A percentile compares a stretch with the other conserved stretches of the same genome.
phyloP scores from a whole-genome alignment of 1,140 invertebrate genomes.

The Zaprionus capensis region DNA sequence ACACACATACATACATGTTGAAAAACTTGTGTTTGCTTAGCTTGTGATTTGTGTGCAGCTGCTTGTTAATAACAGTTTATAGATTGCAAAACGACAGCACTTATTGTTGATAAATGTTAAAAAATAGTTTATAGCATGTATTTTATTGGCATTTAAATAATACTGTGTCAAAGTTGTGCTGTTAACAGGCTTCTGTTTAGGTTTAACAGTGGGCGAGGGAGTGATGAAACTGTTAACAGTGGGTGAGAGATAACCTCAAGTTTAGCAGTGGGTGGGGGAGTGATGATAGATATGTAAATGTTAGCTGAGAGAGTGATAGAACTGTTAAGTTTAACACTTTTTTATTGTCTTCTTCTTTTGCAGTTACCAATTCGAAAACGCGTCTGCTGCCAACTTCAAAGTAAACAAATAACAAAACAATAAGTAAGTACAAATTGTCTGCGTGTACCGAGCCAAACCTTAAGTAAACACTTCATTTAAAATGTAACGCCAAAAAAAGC shows the following conservation, averaged over 20 bases:
- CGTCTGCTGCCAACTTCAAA: constrained; percentile 47
- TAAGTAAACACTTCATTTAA: constrained; percentile 74
- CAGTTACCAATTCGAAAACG: constrained; percentile 43
- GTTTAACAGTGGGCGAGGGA: background rate
- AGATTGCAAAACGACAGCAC: background rate
- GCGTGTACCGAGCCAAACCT: constrained; percentile 25
- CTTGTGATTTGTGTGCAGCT: background rate
- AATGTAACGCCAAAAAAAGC: constrained; percentile 70
- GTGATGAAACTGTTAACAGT: background rate
- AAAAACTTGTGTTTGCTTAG: background rate
- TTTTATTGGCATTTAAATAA: background rate
- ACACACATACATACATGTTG: background rate
- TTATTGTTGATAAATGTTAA: constrained; percentile 3
- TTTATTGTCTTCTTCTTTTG: constrained; percentile 24
- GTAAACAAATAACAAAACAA: constrained; percentile 53
- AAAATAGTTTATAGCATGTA: background rate
- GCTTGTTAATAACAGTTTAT: background rate
- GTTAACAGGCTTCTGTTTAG: background rate
- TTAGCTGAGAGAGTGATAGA: background rate
- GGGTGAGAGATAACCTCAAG: background rate
- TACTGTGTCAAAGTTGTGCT: background rate
- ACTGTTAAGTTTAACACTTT: background rate
- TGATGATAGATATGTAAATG: background rate
- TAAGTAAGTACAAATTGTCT: constrained; percentile 54
- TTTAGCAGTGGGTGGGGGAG: background rate